Evolutionary conservation across 2,797 vertebrate species (phyloP).

Genomic region (Sparidentex hasta): DNA sequence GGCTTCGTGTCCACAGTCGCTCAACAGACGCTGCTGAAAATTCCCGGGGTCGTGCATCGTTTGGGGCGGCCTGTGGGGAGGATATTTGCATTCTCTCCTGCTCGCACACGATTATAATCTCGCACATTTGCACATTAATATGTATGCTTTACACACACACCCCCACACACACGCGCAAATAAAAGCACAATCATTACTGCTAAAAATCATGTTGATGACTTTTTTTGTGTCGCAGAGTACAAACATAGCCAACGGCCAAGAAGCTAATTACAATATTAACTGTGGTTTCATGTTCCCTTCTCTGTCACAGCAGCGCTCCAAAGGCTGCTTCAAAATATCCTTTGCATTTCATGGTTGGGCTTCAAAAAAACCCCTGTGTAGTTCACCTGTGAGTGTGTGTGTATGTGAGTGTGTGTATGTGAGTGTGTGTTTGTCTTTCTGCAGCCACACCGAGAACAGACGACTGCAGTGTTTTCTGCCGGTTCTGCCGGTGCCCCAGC

Average conservation of each 20-base stretch:
- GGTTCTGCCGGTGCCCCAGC: constrained; percentile 23
- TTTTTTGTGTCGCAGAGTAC: constrained; percentile 53
- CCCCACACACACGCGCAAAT: constrained; percentile 17
- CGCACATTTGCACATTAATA: constrained; percentile 22
- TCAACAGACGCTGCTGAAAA: constrained; percentile 34
- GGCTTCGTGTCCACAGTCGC: constrained; percentile 4
- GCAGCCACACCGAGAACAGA: constrained; percentile 58
- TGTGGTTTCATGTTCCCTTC: constrained; percentile 40
- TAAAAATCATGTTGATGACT: constrained; percentile 41
- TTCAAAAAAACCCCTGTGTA: constrained; percentile 19
- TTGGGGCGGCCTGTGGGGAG: constrained; percentile 29
- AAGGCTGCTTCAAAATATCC: constrained; percentile 47
- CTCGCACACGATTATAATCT: constrained; percentile 23
- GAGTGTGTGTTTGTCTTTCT: constrained; percentile 9
- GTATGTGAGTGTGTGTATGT: no score
- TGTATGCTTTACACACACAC: constrained; percentile 35
- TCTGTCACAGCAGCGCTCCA: constrained; percentile 49
- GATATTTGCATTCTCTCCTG: constrained; percentile 32
- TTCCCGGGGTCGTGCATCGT: constrained; percentile 34
- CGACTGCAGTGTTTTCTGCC: constrained; percentile 69
- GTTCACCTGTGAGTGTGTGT: constrained; percentile 1
- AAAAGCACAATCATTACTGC: constrained; percentile 43
- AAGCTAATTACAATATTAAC: constrained; percentile 76
- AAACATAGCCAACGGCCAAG: constrained; percentile 67
- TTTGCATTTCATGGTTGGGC: constrained; percentile 33